These are phyloP conservation scores for Entelurus aequoreus DNA, from an alignment of 2,113 vertebrate genomes.

Conservation along the genomic window DNA sequence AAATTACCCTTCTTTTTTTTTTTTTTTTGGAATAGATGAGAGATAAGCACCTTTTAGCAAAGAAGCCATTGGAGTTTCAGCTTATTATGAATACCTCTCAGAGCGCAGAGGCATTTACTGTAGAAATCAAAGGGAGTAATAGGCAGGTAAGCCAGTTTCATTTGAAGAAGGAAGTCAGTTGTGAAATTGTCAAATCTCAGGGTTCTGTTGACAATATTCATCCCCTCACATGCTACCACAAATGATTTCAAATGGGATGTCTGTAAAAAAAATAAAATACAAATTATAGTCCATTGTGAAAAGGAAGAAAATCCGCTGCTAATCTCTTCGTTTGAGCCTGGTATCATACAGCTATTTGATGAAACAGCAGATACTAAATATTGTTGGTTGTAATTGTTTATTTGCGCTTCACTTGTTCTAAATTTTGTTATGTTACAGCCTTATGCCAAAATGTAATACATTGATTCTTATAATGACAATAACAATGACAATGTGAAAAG, in stretches of 20 bases:
- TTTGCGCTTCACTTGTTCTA: neutral
- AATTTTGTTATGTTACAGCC: too few species aligned
- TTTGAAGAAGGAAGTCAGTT: constrained; percentile 76
- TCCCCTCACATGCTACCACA: constrained; percentile 57
- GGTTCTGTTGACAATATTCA: constrained; percentile 62
- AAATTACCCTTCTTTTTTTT: constrained; percentile 51
- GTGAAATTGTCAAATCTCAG: constrained; percentile 78
- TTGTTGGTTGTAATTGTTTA: constrained; percentile 44
- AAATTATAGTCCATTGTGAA: constrained; percentile 10
- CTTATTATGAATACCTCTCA: constrained; percentile 74
- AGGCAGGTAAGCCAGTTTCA: constrained; percentile 66
- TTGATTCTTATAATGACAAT: too few species aligned
- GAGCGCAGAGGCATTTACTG: constrained; percentile 69
- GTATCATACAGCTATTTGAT: constrained; percentile 52
- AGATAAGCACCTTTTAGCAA: constrained; percentile 75
- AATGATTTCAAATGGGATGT: constrained; percentile 66
- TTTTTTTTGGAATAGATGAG: constrained; percentile 64
- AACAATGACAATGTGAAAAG: too few species aligned
- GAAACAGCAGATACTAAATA: constrained; percentile 38
- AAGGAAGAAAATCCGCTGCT: constrained; percentile 54
- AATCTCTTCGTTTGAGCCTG: constrained; percentile 52
- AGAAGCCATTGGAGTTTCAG: constrained; percentile 68
- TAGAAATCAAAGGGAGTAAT: constrained; percentile 76
- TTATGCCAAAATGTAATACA: too few species aligned
- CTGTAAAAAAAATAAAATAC: constrained; percentile 40